Evolutionary conservation across 2,113 vertebrate species (phyloP).

Genomic region (Willisornis vidua): DNA sequence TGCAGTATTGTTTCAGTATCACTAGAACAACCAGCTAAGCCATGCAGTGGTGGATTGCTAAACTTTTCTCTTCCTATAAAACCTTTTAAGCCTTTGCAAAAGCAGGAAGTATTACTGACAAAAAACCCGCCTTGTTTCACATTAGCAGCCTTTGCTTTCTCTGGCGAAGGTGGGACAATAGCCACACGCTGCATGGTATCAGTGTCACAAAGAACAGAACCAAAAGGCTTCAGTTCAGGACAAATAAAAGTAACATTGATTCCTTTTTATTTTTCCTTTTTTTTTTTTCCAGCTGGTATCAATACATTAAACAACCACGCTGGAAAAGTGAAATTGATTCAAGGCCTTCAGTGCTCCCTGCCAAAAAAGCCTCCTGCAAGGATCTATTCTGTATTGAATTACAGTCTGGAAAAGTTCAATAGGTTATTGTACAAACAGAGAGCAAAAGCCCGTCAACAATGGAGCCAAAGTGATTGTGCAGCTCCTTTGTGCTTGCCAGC

Average conservation of each 20-base stretch:
- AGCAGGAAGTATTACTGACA: neutral
- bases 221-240: slow-evolving; percentile 60
- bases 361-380: slow-evolving; percentile 71
- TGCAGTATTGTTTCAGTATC: neutral
- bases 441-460: slow-evolving; percentile 66
- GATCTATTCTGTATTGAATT: slow-evolving; percentile 74
- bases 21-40: neutral
- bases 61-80: neutral
- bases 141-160: slow-evolving; percentile 52
- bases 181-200: slow-evolving; percentile 52
- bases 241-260: slow-evolving; percentile 72
- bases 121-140: slow-evolving; percentile 19
- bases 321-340: slow-evolving; percentile 73
- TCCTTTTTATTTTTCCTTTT: slow-evolving; percentile 46
- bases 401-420: slow-evolving; percentile 72
- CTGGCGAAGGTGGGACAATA: slow-evolving; percentile 54
- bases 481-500: slow-evolving; percentile 58
- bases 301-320: slow-evolving; percentile 66
- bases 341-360: slow-evolving; percentile 68
- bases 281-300: slow-evolving; percentile 46
- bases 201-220: slow-evolving; percentile 59
- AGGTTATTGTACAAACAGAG: slow-evolving; percentile 74
- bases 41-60: neutral
- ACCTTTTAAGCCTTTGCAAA: slow-evolving; percentile 24
- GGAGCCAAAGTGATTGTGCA: slow-evolving; percentile 56